A percentile compares a stretch with the other conserved stretches of the same genome.
Conservation (phyloP, 30 jellyfish, hydroid and myxozoan genomes). For the Clytia hemisphaerica region DNA sequence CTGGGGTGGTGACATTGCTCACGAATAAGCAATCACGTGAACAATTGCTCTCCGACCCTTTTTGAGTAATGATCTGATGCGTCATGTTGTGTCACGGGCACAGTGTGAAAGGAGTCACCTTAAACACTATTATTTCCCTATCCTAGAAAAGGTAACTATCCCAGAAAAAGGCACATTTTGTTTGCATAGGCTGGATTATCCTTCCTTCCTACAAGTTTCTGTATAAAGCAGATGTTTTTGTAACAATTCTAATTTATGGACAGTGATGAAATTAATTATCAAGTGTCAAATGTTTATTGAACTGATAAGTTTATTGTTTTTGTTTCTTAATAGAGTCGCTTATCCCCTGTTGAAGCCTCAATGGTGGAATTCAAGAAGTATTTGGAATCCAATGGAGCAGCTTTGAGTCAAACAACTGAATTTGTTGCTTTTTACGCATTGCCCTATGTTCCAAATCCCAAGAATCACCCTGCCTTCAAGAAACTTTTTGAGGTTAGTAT, state of each 20-base stretch:
- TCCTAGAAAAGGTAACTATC: no score
- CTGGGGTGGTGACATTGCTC: no score
- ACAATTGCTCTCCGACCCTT: neutral
- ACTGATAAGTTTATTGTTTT: neutral
- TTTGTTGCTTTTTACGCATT: conserved; percentile 77
- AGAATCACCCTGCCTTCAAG: conserved; percentile 74
- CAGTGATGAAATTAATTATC: no score
- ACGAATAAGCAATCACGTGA: conserved; percentile 26
- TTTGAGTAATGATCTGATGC: neutral
- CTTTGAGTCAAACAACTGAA: conserved; percentile 83
- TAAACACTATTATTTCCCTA: no score
- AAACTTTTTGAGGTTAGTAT: conserved; percentile 60
- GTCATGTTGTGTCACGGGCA: no score
- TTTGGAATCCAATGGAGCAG: conserved; percentile 80
- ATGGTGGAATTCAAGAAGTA: conserved; percentile 52
- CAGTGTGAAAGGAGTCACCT: no score
- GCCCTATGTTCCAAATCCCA: conserved; percentile 82
- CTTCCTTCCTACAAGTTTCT: neutral
- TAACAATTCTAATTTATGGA: neutral
- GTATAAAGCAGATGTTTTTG: conserved; percentile 20
- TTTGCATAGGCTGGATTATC: neutral
- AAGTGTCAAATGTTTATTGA: neutral
- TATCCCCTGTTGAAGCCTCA: conserved; percentile 32
- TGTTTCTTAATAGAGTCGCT: conserved; percentile 4
- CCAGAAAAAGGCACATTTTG: no score